Conservation (phyloP, 2,888 invertebrate species). For the Andrena marginata region DNA sequence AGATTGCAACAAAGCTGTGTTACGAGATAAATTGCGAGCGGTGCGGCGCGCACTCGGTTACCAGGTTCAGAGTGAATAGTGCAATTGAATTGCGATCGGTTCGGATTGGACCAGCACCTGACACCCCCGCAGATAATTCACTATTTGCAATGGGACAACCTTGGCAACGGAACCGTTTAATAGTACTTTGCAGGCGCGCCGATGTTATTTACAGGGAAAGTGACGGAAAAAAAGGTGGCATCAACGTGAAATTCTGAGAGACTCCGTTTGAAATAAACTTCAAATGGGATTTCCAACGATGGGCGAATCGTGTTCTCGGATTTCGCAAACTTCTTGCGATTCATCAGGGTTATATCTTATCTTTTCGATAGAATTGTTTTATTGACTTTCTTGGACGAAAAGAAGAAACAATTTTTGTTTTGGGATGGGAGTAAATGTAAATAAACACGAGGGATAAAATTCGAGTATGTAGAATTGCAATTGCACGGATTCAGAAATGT, state of each 20-base stretch:
- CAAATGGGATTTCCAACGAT: background rate
- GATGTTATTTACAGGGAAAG: slow-evolving; percentile 53
- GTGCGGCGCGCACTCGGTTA: slow-evolving; percentile 72
- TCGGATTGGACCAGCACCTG: slow-evolving; percentile 81
- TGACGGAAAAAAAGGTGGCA: slow-evolving; percentile 10
- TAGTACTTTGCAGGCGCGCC: slow-evolving; percentile 60
- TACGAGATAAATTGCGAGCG: slow-evolving; percentile 65
- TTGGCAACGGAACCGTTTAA: slow-evolving; percentile 64
- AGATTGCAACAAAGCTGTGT: slow-evolving; percentile 57
- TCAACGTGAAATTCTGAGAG: background rate
- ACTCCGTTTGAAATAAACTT: background rate
- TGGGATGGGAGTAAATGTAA: too few species aligned
- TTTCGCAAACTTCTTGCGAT: too few species aligned
- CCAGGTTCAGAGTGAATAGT: slow-evolving; percentile 78
- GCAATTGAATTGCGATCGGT: slow-evolving; percentile 80
- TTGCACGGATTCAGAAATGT: too few species aligned
- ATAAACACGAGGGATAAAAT: too few species aligned
- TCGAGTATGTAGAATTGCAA: too few species aligned
- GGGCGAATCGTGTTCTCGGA: too few species aligned
- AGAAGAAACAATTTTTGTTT: too few species aligned
- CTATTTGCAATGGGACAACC: slow-evolving; percentile 76
- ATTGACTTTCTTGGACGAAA: too few species aligned
- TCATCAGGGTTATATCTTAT: too few species aligned
- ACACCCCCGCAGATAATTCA: slow-evolving; percentile 78
- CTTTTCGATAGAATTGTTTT: too few species aligned